Evolutionary conservation across 2,797 vertebrate species (phyloP).

Genomic region (Labroides dimidiatus): DNA sequence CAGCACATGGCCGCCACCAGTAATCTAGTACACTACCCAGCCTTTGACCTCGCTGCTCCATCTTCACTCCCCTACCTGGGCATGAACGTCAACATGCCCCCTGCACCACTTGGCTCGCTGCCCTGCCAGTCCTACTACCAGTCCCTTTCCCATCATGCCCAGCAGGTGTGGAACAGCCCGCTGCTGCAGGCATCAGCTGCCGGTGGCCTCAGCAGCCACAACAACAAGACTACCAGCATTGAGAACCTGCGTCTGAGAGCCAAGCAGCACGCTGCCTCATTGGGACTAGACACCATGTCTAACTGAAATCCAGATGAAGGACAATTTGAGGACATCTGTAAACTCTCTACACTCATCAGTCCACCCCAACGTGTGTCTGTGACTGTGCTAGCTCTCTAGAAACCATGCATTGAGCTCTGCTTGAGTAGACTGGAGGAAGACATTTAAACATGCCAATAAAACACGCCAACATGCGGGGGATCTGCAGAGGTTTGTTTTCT

Average conservation of each 20-base stretch:
- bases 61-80: conserved; percentile 95
- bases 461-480: conserved; percentile 40
- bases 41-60: conserved; percentile 92
- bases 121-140: conserved; percentile 99
- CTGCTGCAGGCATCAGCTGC: conserved; percentile 89
- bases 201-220: conserved; percentile 87
- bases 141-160: conserved; percentile 94
- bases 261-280: conserved; percentile 96
- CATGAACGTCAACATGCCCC: conserved; percentile 95
- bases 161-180: conserved; percentile 96
- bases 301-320: conserved; percentile 84
- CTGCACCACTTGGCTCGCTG: conserved; percentile 90
- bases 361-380: conserved; percentile 42
- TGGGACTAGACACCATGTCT: conserved; percentile 95
- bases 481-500: conserved; percentile 29
- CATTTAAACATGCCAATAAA: conserved; percentile 38
- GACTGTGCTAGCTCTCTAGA: conserved; percentile 52
- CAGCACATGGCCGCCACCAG: conserved; percentile 99
- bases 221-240: conserved; percentile 99
- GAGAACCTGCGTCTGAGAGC: conserved; percentile 97
- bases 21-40: conserved; percentile 96
- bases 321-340: conserved; percentile 25
- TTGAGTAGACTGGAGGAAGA: conserved; percentile 31
- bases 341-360: conserved; percentile 12
- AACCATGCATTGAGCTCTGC: conserved; percentile 22